Base-by-base conservation (phyloP, 2,888 invertebrate genomes). In the Coelinius sp. region DNA sequence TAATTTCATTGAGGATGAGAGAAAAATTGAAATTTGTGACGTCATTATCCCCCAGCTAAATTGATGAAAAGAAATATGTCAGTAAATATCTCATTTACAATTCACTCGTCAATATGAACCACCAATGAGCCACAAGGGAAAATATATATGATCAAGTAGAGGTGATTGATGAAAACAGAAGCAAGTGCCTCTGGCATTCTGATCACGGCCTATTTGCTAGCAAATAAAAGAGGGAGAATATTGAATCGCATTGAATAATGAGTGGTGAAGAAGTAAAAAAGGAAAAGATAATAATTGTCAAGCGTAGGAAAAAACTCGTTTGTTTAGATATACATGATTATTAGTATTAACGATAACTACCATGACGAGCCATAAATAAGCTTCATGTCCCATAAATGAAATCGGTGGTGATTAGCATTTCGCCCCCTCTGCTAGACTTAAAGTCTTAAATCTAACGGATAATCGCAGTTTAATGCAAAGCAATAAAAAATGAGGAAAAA, bases 291-390 rank as follows among this genome's bases (percentile, higher is more conserved):
- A 75, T 71, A 72, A 74, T 64, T 67, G 59, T 67, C 68, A 49
- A 59, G 44, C 25, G 24, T n/a, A 17, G 8, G 35, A 59, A 20
- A 64, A 35, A 35, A 22, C 52, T 27, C 31, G 73, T 64, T 71
- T 24, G 67, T 68, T 67, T 65, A 69, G 77, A 80, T 77, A 80
- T 74, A 73, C 75, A 76, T 74, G 75, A 77, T 77, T 74, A 71
- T 73, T 73, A 63, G 49, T 46, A 68, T 76, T 73, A 73, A 41
- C 17, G 69, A 56, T 77, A 71, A 53, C 68, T 59, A 2, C 5
- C 17, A 38, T 27, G 66, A 73, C 72, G 73, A 70, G 74, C 22
- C 70, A 75, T 79, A 77, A 78, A 80, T 79, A 31, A 74, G n/a
- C 25, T 2, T 41, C 8, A 17, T 27, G 52, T 31, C 74, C 73